Evolutionary conservation across 92 coral and sea anemone species (phyloP).

Genomic region (Hydrozoanthus gracilis): DNA sequence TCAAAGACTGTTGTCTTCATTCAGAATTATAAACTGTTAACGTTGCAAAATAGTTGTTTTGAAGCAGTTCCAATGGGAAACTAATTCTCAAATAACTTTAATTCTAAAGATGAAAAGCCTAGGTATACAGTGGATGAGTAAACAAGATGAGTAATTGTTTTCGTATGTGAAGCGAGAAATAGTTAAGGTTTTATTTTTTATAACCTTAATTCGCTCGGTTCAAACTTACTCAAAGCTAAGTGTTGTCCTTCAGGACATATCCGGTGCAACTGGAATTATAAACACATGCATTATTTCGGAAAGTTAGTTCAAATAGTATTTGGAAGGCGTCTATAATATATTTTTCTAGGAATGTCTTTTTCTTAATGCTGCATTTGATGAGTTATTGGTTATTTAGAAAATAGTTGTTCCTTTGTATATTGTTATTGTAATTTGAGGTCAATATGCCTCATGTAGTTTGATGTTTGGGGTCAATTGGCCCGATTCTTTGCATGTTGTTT

Average conservation of each 20-base stretch:
- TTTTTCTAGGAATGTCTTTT: not conserved
- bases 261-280: not conserved
- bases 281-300: not conserved
- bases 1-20: not conserved
- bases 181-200: not conserved
- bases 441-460: not conserved
- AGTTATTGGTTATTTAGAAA: not conserved
- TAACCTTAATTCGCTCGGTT: not conserved
- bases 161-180: not conserved
- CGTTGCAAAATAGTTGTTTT: not conserved
- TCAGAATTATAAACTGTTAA: not conserved
- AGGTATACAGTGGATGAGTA: too few species aligned
- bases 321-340: not conserved
- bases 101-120: too few species aligned
- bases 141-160: not conserved
- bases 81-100: not conserved
- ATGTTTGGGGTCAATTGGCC: conserved; percentile 3
- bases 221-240: not conserved
- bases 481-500: not conserved
- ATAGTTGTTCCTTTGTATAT: not conserved
- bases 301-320: not conserved
- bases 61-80: not conserved
- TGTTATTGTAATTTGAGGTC: not conserved
- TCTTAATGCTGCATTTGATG: not conserved
- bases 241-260: not conserved